These are phyloP conservation scores for Hypotaenidia philippensis DNA, from an alignment of 2,797 vertebrate species.

Conservation along the genomic window DNA sequence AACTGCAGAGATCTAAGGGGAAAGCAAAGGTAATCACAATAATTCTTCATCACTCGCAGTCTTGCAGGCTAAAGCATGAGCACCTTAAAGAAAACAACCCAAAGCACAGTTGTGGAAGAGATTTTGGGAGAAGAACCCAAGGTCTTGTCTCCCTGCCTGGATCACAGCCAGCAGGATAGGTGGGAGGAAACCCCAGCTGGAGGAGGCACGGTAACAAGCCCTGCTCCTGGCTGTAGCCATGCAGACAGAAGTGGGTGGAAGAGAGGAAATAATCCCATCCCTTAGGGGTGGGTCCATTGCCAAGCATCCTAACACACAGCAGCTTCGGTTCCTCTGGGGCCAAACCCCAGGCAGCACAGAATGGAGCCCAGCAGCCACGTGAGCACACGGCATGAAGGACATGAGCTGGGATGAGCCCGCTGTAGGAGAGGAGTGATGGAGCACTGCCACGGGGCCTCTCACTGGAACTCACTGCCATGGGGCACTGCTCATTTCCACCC, in stretches of 20 bases:
- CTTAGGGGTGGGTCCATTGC: neutral
- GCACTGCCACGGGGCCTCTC: rapidly evolving
- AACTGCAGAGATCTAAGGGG: neutral
- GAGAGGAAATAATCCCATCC: neutral
- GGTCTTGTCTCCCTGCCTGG: neutral
- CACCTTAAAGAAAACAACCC: neutral
- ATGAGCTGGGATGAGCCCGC: rapidly evolving
- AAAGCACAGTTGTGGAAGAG: neutral
- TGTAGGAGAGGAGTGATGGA: neutral
- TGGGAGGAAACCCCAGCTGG: neutral
- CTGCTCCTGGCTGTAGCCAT: rapidly evolving
- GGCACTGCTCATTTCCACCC: neutral
- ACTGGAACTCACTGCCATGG: neutral
- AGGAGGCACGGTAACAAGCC: neutral
- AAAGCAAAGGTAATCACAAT: neutral
- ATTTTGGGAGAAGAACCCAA: neutral
- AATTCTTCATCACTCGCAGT: neutral
- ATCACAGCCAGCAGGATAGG: neutral
- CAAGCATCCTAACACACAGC: neutral
- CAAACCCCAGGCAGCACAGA: neutral
- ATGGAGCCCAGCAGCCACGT: rapidly evolving
- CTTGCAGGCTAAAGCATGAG: neutral
- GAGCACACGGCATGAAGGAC: neutral
- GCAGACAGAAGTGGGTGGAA: neutral
- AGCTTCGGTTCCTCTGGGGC: neutral